phyloP scores from a whole-genome alignment of 2,888 invertebrate genomes.

The Agrochola circellaris region DNA sequence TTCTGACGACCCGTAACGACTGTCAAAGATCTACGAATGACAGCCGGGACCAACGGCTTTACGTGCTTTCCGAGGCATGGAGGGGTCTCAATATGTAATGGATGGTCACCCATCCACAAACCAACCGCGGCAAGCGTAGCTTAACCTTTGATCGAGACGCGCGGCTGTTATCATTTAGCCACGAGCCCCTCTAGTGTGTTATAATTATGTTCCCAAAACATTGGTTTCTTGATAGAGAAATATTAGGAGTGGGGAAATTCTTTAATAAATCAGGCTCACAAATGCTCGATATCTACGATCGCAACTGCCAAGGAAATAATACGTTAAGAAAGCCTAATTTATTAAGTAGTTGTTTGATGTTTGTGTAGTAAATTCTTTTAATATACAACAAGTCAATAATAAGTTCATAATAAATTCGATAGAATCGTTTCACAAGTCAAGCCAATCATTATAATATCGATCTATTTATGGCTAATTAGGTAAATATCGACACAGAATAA shows the following conservation, averaged over 20 bases:
- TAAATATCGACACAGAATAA: neutral
- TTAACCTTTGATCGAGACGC: too few relatives aligned
- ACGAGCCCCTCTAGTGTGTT: too few relatives aligned
- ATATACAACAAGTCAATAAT: neutral
- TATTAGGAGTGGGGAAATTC: neutral
- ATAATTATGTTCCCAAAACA: neutral
- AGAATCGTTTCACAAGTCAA: neutral
- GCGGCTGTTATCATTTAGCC: too few relatives aligned
- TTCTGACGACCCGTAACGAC: too few relatives aligned
- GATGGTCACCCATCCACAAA: too few relatives aligned
- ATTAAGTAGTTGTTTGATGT: neutral
- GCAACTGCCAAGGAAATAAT: neutral
- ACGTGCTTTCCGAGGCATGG: too few relatives aligned
- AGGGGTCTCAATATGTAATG: too few relatives aligned
- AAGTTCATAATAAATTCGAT: neutral
- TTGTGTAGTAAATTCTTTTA: neutral
- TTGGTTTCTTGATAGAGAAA: neutral
- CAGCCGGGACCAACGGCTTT: too few relatives aligned
- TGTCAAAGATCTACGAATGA: too few relatives aligned
- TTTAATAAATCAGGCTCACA: neutral
- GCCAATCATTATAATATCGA: neutral
- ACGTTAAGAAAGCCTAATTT: neutral
- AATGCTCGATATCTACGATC: neutral
- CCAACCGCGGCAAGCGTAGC: too few relatives aligned
- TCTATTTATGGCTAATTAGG: neutral